phyloP scores from a whole-genome alignment of 2,113 vertebrate species.

The Ictalurus furcatus region DNA sequence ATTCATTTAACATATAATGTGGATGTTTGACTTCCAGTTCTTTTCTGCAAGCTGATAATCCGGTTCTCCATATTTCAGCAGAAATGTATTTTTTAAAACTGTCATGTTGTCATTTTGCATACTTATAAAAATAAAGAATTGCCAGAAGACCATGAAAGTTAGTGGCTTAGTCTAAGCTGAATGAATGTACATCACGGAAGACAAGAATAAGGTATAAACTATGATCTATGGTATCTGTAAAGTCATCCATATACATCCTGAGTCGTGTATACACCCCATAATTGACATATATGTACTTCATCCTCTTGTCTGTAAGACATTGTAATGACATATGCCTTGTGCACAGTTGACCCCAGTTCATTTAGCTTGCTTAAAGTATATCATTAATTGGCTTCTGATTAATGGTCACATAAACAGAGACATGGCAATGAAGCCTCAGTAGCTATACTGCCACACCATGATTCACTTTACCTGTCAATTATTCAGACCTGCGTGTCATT shows the following conservation, averaged over 20 bases:
- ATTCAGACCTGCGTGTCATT: slow-evolving; percentile 58
- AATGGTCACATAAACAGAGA: slow-evolving; percentile 33
- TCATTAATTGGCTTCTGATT: slow-evolving; percentile 46
- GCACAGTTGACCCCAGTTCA: slow-evolving; percentile 35
- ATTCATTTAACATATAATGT: neutral
- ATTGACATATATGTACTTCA: slow-evolving; percentile 39
- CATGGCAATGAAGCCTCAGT: slow-evolving; percentile 52
- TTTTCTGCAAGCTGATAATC: neutral
- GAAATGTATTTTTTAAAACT: neutral
- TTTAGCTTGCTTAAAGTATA: slow-evolving; percentile 47
- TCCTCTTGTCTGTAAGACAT: slow-evolving; percentile 58
- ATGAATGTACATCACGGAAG: slow-evolving; percentile 17
- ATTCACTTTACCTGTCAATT: slow-evolving; percentile 65
- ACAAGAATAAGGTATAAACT: neutral
- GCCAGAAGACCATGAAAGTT: neutral
- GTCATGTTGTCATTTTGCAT: neutral
- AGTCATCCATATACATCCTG: slow-evolving; percentile 24
- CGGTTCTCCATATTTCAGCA: neutral
- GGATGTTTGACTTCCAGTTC: neutral
- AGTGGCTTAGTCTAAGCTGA: neutral
- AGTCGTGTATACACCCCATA: slow-evolving; percentile 12
- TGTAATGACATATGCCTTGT: slow-evolving; percentile 63
- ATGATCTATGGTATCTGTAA: slow-evolving; percentile 22
- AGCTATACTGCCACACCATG: slow-evolving; percentile 42
- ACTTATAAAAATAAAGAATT: neutral